Conservation (phyloP, 1,140 invertebrate genomes). For the Panulirus ornatus region DNA sequence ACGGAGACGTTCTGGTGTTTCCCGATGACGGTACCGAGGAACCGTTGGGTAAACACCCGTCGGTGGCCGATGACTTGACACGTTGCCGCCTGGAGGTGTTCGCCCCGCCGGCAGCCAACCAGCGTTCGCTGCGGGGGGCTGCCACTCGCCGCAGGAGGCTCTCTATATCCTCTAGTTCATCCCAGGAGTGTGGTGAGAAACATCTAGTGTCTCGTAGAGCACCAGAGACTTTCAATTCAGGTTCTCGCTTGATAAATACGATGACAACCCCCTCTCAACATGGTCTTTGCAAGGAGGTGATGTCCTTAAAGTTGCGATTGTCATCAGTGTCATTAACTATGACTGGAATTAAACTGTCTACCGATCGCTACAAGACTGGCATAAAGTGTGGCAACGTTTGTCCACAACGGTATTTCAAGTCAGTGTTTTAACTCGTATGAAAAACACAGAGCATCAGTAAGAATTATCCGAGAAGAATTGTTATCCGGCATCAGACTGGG, state of each 20-base stretch:
- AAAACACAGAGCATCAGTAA: neutral
- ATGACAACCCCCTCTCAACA: too few relatives aligned
- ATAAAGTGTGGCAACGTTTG: too few relatives aligned
- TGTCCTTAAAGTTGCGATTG: too few relatives aligned
- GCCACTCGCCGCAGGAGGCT: neutral
- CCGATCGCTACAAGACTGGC: too few relatives aligned
- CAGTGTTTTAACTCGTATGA: neutral
- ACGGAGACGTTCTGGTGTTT: neutral
- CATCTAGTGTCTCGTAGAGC: too few relatives aligned
- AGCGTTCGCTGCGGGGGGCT: neutral
- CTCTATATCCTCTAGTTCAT: neutral
- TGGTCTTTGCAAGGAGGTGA: too few relatives aligned
- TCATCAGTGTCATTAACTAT: too few relatives aligned
- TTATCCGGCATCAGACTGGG: neutral
- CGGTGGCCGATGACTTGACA: conserved; percentile 43
- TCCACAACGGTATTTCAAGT: too few relatives aligned
- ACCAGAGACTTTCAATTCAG: too few relatives aligned
- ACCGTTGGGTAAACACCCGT: conserved; percentile 57
- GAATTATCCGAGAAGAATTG: neutral
- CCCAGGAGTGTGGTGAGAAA: too few relatives aligned
- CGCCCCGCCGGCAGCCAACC: neutral
- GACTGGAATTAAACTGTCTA: too few relatives aligned
- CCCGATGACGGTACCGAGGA: conserved; percentile 14
- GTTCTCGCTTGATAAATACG: too few relatives aligned
- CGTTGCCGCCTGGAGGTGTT: neutral